Evolutionary conservation across 1,140 invertebrate genomes (phyloP).

Genomic region (Drosophila leontia): DNA sequence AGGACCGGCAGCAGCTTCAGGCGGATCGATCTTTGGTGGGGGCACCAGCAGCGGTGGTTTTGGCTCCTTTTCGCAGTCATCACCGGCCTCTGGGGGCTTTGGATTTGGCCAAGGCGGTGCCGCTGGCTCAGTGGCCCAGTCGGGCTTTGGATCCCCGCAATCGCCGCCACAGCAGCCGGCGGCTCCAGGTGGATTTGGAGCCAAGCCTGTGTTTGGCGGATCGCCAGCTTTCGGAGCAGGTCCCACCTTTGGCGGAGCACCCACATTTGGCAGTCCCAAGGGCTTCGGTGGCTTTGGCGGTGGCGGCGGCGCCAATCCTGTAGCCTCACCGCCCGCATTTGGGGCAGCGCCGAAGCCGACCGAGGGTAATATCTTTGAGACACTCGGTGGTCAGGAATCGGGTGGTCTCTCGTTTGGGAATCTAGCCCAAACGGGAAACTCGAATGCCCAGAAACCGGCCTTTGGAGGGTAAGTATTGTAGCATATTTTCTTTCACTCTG

Average conservation of each 20-base stretch:
- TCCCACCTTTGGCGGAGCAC: conserved; percentile 86
- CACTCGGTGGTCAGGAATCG: conserved; percentile 86
- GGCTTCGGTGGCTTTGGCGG: conserved; percentile 84
- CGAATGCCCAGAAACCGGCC: conserved; percentile 72
- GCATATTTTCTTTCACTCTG: background rate
- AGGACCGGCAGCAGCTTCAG: conserved; percentile 35
- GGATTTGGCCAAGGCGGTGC: conserved; percentile 62
- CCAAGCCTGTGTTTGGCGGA: conserved; percentile 75
- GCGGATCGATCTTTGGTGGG: conserved; percentile 77
- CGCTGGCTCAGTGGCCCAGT: conserved; percentile 65
- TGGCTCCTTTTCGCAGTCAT: conserved; percentile 80
- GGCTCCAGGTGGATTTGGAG: conserved; percentile 58
- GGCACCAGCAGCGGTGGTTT: conserved; percentile 65
- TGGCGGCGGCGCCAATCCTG: conserved; percentile 17
- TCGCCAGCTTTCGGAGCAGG: conserved; percentile 85
- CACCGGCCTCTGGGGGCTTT: conserved; percentile 49
- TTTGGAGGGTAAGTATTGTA: conserved; percentile 86
- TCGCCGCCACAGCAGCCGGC: conserved; percentile 54
- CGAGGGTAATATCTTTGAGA: conserved; percentile 86
- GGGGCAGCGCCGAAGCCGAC: conserved; percentile 69
- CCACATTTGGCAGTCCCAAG: conserved; percentile 86
- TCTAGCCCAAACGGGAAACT: conserved; percentile 85
- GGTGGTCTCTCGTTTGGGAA: conserved; percentile 87
- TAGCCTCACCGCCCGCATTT: conserved; percentile 60
- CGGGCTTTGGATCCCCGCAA: conserved; percentile 85